Evolutionary conservation across 2,888 invertebrate genomes (phyloP), one percentile per base, ranked within the genome.

Genomic region (Zaprionus obscuricornis): DNA sequence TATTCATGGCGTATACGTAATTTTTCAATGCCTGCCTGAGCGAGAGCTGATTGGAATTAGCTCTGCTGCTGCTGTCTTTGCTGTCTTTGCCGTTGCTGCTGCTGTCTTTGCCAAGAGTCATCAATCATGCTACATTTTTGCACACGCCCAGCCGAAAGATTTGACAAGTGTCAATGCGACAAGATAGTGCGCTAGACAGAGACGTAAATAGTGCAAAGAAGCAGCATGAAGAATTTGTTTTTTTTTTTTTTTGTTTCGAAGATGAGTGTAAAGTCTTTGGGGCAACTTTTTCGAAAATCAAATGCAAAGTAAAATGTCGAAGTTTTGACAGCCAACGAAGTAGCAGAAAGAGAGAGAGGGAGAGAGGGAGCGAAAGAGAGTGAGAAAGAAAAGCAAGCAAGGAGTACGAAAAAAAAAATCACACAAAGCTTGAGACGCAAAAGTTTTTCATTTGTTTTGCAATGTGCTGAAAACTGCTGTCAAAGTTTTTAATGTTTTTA

Each of bases 81-180:
- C 39, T 49, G 39, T 37, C 37, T 39, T 34, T 49, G 47, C 36
- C 18, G 24, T 29, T 29, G 37, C 29, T 24, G 46, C n/a, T 22
- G 13, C 31, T 22, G 46, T 55, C 62, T 59, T 46, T 57, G 69
- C 60, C 56, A n/a, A n/a, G 56, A 77, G 67, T 88, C 88, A 86
- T 86, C 88, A 86, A 86, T 86, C 88, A 86, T 86, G 73, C 81
- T 74, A 69, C 77, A 70, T 66, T 84, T 72, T 84, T 68, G 68
- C 81, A 81, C 70, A 66, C 77, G 81, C 79, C 84, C 70, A 62
- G 66, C 51, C 63, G 72, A 62, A 40, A 69, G 70, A 85, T 79
- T 81, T 83, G 85, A 81, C 83, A 81, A 75, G 84, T 83, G 81
- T 75, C 85, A 79, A 76, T 76, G 66, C 66, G 73, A 84, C 73